Percentiles rank a stretch among this genome's conserved stretches.
Evolutionary conservation across 2,113 vertebrate genomes (phyloP).

Genomic region (Apus apus): DNA sequence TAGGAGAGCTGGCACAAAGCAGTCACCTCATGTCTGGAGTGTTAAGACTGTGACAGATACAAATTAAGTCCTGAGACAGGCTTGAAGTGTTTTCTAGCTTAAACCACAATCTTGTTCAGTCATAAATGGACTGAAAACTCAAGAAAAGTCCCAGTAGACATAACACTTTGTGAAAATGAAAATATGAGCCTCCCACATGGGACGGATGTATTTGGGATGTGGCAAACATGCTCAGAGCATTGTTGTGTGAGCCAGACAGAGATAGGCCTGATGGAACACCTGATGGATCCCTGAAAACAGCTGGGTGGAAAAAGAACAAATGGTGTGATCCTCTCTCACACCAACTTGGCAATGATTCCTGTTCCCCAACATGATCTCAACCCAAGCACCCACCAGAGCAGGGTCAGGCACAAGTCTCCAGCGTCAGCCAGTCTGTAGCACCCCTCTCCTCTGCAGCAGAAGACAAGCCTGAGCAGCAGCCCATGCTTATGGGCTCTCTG

Average conservation of each 20-base stretch:
- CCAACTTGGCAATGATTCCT: neutral
- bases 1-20: neutral
- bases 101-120: neutral
- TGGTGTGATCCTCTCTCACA: neutral
- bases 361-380: neutral
- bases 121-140: neutral
- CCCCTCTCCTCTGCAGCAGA: neutral
- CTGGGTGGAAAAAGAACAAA: neutral
- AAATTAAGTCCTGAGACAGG: neutral
- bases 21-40: neutral
- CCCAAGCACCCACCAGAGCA: neutral
- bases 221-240: neutral
- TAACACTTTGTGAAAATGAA: neutral
- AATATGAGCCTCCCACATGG: neutral
- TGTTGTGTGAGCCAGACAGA: neutral
- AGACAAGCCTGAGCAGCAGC: neutral
- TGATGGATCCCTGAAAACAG: neutral
- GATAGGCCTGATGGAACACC: neutral
- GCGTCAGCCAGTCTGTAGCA: neutral
- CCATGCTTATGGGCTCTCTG: neutral
- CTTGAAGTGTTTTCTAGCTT: neutral
- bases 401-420: neutral
- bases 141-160: neutral
- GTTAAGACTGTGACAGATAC: neutral
- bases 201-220: neutral